These are phyloP conservation scores for Saccostrea glomerata DNA, from an alignment of 1,140 invertebrate species.

Conservation along the genomic window DNA sequence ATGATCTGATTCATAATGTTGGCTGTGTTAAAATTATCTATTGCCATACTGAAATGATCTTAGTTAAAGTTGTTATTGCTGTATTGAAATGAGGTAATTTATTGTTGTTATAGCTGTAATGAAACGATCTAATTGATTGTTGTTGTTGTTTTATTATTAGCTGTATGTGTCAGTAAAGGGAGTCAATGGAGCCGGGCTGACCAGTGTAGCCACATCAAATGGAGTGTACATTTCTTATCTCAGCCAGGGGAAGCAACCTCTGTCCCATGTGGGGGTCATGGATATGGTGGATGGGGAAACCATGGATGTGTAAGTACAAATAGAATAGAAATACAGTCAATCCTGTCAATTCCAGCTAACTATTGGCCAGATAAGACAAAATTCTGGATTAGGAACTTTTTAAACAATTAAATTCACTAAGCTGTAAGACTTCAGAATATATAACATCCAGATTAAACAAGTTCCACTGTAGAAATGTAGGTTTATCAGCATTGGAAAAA, in stretches of 20 bases:
- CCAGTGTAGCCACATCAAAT: slow-evolving; percentile 63
- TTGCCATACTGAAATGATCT: too few species aligned
- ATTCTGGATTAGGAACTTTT: too few species aligned
- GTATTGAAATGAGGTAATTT: neutral
- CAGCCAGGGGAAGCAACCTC: slow-evolving; percentile 62
- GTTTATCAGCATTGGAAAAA: too few species aligned
- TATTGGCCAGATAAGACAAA: too few species aligned
- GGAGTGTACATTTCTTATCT: slow-evolving; percentile 68
- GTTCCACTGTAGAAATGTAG: too few species aligned
- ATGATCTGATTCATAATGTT: neutral
- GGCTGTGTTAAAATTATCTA: neutral
- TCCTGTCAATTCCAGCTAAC: too few species aligned
- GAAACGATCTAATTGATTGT: neutral
- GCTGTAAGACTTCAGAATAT: too few species aligned
- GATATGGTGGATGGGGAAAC: slow-evolving; percentile 51
- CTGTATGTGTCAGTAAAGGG: slow-evolving; percentile 67
- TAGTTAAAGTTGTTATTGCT: too few species aligned
- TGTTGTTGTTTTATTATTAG: slow-evolving; percentile 43
- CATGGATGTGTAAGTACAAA: slow-evolving; percentile 64
- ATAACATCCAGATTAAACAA: too few species aligned
- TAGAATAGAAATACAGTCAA: neutral
- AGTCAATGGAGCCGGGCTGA: slow-evolving; percentile 62
- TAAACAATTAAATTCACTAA: too few species aligned
- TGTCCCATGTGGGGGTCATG: slow-evolving; percentile 55
- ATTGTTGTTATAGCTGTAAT: neutral